A percentile compares a stretch with the other conserved stretches of the same genome.
These are phyloP conservation scores for Panopea generosa DNA, from an alignment of 2,888 invertebrate species.

Conservation along the genomic window DNA sequence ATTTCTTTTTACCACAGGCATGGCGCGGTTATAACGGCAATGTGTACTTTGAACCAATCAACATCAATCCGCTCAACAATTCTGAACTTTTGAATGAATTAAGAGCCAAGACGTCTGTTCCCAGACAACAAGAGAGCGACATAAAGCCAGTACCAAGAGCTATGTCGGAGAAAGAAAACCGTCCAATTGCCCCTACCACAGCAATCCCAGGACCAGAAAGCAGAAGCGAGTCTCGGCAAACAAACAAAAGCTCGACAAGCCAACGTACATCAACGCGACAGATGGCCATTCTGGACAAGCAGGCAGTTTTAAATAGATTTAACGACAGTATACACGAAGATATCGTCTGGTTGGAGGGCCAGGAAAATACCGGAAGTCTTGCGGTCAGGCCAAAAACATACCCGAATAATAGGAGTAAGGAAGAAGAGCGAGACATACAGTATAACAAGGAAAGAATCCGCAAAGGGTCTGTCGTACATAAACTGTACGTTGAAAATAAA, in stretches of 20 bases:
- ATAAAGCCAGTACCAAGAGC: slow-evolving; percentile 24
- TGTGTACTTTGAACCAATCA: slow-evolving; percentile 84
- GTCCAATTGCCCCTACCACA: slow-evolving; percentile 15
- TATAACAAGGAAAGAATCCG: slow-evolving; percentile 73
- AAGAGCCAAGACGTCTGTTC: slow-evolving; percentile 43
- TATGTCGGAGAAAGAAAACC: slow-evolving; percentile 37
- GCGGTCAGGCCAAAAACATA: slow-evolving; percentile 62
- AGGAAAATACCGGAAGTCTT: slow-evolving; percentile 78
- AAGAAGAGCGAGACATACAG: slow-evolving; percentile 49
- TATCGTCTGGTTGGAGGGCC: slow-evolving; percentile 72
- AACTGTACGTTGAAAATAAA: slow-evolving; percentile 60
- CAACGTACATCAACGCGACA: slow-evolving; percentile 58
- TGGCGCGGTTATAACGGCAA: slow-evolving; percentile 84
- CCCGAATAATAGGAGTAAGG: slow-evolving; percentile 30
- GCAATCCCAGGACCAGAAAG: slow-evolving; percentile 16
- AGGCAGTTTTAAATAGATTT: slow-evolving; percentile 65
- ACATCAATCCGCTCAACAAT: slow-evolving; percentile 63
- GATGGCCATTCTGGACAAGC: slow-evolving; percentile 75
- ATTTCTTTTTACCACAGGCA: slow-evolving; percentile 73
- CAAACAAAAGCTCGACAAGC: slow-evolving; percentile 49
- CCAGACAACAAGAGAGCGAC: slow-evolving; percentile 14
- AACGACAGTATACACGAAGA: slow-evolving; percentile 74
- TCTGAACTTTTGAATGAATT: background rate
- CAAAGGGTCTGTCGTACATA: slow-evolving; percentile 76
- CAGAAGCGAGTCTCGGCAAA: slow-evolving; percentile 55